Percentiles rank a stretch among this genome's conserved stretches.
Conservation (phyloP, 1,140 invertebrate genomes). For the Spodoptera litura region DNA sequence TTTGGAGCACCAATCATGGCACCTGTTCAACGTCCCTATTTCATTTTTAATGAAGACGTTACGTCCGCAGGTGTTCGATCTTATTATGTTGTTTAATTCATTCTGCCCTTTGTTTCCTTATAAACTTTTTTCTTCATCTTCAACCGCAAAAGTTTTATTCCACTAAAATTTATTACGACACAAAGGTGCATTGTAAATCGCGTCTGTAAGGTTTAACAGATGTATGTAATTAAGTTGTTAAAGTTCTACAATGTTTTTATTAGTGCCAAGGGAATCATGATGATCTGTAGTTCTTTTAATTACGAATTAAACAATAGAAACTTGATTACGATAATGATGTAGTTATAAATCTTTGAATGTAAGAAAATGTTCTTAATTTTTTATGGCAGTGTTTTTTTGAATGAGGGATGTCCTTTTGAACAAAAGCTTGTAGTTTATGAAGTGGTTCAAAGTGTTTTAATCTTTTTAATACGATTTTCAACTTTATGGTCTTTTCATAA, state of each 20-base stretch:
- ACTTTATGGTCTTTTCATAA: too few relatives aligned
- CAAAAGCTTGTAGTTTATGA: background rate
- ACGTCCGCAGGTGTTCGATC: slow-evolving; percentile 79
- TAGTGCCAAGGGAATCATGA: slow-evolving; percentile 55
- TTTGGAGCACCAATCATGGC: slow-evolving; percentile 63
- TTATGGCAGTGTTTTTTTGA: background rate
- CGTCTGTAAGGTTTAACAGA: slow-evolving; percentile 78
- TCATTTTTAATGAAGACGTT: slow-evolving; percentile 82
- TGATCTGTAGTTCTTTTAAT: slow-evolving; percentile 42
- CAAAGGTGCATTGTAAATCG: slow-evolving; percentile 81
- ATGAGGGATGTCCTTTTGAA: background rate
- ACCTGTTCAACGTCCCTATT: slow-evolving; percentile 70
- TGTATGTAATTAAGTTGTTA: slow-evolving; percentile 84
- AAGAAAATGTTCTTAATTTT: slow-evolving; percentile 6
- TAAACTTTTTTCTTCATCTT: slow-evolving; percentile 64
- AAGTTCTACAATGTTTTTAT: slow-evolving; percentile 77
- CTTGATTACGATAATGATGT: slow-evolving; percentile 27
- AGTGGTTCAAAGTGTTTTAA: background rate
- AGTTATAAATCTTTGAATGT: slow-evolving; percentile 42
- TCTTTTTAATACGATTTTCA: too few relatives aligned
- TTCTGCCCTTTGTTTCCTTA: slow-evolving; percentile 84
- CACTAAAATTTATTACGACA: slow-evolving; percentile 76
- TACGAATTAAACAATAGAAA: slow-evolving; percentile 42
- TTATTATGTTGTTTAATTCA: slow-evolving; percentile 83
- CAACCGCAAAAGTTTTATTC: slow-evolving; percentile 77